Percentiles rank a stretch among this genome's conserved stretches.
Conservation (phyloP, 2,113 vertebrate genomes). For the Salvelinus alpinus region DNA sequence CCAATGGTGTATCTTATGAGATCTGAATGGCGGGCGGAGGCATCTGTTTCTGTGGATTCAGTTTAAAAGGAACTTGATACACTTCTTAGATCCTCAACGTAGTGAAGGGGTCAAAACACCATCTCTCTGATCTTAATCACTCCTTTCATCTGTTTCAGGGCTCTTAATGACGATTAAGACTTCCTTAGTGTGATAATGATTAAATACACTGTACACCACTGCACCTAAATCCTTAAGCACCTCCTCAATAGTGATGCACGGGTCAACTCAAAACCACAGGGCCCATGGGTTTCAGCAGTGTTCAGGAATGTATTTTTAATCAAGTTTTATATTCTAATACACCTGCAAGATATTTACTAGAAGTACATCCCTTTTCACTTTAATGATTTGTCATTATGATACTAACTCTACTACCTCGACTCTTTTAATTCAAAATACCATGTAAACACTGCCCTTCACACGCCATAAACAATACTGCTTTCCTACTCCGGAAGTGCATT, state of each 20-base stretch:
- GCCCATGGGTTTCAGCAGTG: too few species aligned
- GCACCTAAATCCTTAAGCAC: not conserved
- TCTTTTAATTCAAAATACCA: not conserved
- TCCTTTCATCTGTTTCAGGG: not conserved
- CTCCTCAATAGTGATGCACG: not conserved
- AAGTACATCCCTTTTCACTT: not conserved
- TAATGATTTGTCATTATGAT: not conserved
- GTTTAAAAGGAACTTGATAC: too few species aligned
- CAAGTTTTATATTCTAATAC: not conserved
- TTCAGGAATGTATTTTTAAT: too few species aligned
- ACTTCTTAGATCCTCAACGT: too few species aligned
- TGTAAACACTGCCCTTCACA: not conserved
- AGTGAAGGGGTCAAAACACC: too few species aligned
- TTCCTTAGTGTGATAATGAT: too few species aligned
- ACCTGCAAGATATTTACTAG: not conserved
- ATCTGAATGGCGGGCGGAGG: too few species aligned
- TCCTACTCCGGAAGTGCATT: not conserved
- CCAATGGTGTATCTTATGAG: too few species aligned
- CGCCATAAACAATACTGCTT: not conserved
- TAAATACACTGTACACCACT: not conserved
- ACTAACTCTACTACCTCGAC: too few species aligned
- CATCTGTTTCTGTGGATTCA: too few species aligned
- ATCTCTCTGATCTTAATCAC: conserved; percentile 3
- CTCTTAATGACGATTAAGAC: not conserved
- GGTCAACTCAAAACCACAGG: too few species aligned